Base-by-base conservation (phyloP, 2,888 invertebrate species). In the Agrilus cyanescens region DNA sequence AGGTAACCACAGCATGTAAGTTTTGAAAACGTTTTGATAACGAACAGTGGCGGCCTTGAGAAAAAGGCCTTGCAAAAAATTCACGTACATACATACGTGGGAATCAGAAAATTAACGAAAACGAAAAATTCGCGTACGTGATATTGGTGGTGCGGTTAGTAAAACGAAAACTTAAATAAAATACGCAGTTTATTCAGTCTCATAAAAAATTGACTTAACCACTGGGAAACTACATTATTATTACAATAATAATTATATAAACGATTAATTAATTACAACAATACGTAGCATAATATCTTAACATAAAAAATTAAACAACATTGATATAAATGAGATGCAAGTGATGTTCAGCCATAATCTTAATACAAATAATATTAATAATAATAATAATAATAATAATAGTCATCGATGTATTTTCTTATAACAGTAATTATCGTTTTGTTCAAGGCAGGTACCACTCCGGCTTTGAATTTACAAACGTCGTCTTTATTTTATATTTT, bases 131-230 rank as follows among this genome's bases (percentile, higher is more conserved):
- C 25, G 25, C 25, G 25, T 25, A 25, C 25, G 25, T 25, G 25
- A 25, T 25, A 15, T 33, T 33, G 33, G 12, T 33, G 5, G 33
- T 10, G 8, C 25, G 25, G 10, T 10, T 25, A 25, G 2, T 25
- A 25, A 25, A 25, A 25, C 10, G 10, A 25, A 25, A 25, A 10
- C 25, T 10, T 40, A 52, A 57, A 53, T 58, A 55, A 59, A 63
- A 62, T 60, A 63, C 55, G 60, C 57, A 57, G 53, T 64, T 63
- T 61, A 62, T 61, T 64, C 64, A 63, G 63, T 63, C 63, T 65
- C 60, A 61, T 62, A 59, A 59, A 55, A n/a, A 59, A 54, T 57
- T 54, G 60, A 61, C 59, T 55, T 58, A 12, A 59, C 58, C 56
- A 58, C 57, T 59, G 56, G 54, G 53, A 57, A 52, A 57, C 53